A percentile compares a stretch with the other conserved stretches of the same genome.
These are phyloP conservation scores for Lordiphosa stackelbergi DNA, from an alignment of 1,140 invertebrate species.

Conservation along the genomic window DNA sequence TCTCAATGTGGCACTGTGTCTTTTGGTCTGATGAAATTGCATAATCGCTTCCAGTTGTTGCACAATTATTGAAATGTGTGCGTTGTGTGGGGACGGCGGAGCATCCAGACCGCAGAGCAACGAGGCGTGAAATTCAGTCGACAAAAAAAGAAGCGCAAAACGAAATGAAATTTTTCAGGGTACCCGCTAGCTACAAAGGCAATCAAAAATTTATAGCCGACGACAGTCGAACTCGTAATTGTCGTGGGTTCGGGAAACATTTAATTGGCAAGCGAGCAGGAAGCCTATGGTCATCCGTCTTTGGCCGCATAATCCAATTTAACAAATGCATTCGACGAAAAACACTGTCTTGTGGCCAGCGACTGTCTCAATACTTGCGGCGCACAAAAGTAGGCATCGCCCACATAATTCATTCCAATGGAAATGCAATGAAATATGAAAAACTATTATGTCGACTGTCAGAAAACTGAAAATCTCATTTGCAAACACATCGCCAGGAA, in stretches of 20 bases:
- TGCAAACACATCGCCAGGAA: slow-evolving; percentile 41
- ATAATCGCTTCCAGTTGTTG: slow-evolving; percentile 75
- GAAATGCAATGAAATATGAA: slow-evolving; percentile 26
- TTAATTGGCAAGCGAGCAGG: slow-evolving; percentile 44
- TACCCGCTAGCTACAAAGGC: slow-evolving; percentile 34
- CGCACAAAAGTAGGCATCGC: slow-evolving; percentile 12
- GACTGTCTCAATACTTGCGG: slow-evolving; percentile 3
- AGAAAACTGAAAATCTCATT: slow-evolving; percentile 65
- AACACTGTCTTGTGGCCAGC: slow-evolving; percentile 28
- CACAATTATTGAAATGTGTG: slow-evolving; percentile 74
- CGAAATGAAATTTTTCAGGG: slow-evolving; percentile 55
- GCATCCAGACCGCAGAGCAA: slow-evolving; percentile 39
- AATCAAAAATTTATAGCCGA: slow-evolving; percentile 58
- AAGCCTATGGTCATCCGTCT: slow-evolving; percentile 2
- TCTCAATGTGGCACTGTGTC: slow-evolving; percentile 55
- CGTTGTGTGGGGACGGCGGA: slow-evolving; percentile 15
- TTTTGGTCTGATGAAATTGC: slow-evolving; percentile 72
- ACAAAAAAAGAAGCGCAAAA: slow-evolving; percentile 39
- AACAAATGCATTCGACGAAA: slow-evolving; percentile 29
- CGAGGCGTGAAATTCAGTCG: slow-evolving; percentile 71
- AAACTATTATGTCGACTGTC: slow-evolving; percentile 51
- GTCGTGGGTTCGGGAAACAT: slow-evolving; percentile 21
- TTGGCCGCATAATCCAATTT: slow-evolving; percentile 41
- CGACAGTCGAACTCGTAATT: slow-evolving; percentile 38
- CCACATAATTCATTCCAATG: slow-evolving; percentile 4